These are phyloP conservation scores for Cryptocephalus moraei DNA, from an alignment of 2,888 invertebrate species.

Conservation along the genomic window DNA sequence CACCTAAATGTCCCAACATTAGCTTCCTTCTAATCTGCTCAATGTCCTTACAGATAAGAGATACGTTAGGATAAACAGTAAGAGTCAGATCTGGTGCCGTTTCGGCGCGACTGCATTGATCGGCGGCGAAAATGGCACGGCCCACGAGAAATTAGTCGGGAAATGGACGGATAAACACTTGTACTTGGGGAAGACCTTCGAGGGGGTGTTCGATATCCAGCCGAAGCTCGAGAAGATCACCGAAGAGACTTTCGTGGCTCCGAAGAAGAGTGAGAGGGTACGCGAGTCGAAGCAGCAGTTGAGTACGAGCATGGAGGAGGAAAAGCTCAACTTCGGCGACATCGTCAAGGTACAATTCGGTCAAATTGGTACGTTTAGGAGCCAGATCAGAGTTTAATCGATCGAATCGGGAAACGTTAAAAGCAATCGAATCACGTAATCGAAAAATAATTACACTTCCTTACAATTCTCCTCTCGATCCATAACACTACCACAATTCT, in stretches of 20 bases:
- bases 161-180: constrained; percentile 47
- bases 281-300: constrained; percentile 6
- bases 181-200: constrained; percentile 40
- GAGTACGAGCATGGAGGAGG: constrained; percentile 11
- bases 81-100: constrained; percentile 34
- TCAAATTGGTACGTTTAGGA: too few species aligned
- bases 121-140: constrained; percentile 16
- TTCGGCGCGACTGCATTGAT: constrained; percentile 25
- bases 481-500: neutral
- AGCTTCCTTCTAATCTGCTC: too few species aligned
- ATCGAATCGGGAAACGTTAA: too few species aligned
- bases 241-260: constrained; percentile 11
- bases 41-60: constrained; percentile 20
- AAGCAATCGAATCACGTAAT: too few species aligned
- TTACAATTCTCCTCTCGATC: too few species aligned
- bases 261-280: neutral
- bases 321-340: constrained; percentile 82
- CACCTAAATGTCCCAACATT: too few species aligned
- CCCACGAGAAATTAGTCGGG: constrained; percentile 13
- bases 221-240: constrained; percentile 22
- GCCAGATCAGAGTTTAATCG: too few species aligned
- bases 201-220: constrained; percentile 24
- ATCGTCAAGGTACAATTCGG: constrained; percentile 42
- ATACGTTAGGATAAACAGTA: constrained; percentile 22
- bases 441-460: too few species aligned